phyloP scores from a whole-genome alignment of 2,888 invertebrate species.

The Amiota communis region DNA sequence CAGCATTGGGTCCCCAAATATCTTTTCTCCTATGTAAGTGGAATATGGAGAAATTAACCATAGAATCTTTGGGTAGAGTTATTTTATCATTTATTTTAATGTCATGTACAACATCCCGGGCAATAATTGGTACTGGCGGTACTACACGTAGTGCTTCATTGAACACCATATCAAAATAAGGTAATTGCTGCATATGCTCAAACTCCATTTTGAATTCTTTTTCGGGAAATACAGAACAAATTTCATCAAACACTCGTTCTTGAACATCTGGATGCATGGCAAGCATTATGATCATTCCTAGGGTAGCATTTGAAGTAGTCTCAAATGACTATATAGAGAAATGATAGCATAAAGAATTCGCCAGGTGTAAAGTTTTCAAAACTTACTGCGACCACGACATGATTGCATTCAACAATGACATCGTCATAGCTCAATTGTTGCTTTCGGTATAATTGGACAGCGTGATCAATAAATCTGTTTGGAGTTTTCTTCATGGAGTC shows the following conservation, averaged over 20 bases:
- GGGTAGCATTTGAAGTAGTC: conserved; percentile 2
- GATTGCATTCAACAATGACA: not conserved
- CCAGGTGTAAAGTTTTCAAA: not conserved
- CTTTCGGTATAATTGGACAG: not conserved
- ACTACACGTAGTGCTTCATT: conserved; percentile 54
- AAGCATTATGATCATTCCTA: not conserved
- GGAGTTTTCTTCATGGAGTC: conserved; percentile 13
- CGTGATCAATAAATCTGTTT: conserved; percentile 7
- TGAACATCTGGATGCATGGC: conserved; percentile 21
- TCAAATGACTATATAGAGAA: not conserved
- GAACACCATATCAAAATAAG: conserved; percentile 56
- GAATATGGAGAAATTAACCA: conserved; percentile 47
- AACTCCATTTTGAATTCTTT: conserved; percentile 18
- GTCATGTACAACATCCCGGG: conserved; percentile 45
- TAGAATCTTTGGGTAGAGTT: conserved; percentile 46
- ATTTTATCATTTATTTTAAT: conserved; percentile 40
- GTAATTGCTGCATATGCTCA: conserved; percentile 36
- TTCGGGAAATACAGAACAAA: conserved; percentile 14
- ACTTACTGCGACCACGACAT: conserved; percentile 2
- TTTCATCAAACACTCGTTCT: conserved; percentile 25
- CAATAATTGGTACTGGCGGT: conserved; percentile 53
- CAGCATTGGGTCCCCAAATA: conserved; percentile 55
- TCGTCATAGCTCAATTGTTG: not conserved
- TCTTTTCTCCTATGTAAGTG: conserved; percentile 49
- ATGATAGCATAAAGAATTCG: not conserved